Base-by-base conservation (phyloP, 2,113 vertebrate species). In the Scalopus aquaticus region DNA sequence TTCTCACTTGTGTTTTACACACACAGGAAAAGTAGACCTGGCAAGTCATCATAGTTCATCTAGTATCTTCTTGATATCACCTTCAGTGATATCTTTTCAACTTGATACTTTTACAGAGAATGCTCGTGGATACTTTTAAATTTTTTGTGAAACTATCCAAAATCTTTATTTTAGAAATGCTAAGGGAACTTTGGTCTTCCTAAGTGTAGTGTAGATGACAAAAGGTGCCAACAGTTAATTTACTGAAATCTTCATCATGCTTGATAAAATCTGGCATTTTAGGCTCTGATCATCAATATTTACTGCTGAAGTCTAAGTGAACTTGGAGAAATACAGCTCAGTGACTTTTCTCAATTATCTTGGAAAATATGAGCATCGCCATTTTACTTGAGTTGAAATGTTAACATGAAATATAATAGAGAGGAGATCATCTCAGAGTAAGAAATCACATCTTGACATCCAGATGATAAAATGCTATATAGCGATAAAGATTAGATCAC, bases 361-460 rank as follows among this genome's bases (percentile, higher is more conserved):
- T 64, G 42, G 70, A 67, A 46, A 84, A 74, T 26, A 46, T 2
- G n/a, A 58, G 20, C 10, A 64, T 76, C 9, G 3, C 62, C 70
- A 58, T 90, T 94, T 91, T 88, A 74, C 72, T 88, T 78, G 72
- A 96, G 78, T 88, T 95, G 76, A 64, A 95, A 77, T 26, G 56
- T 90, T 94, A 80, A 77, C 46, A 44, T 93, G 87, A 91, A 88
- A 78, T 73, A 77, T 49, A 80, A 88, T 32, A 87, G 24, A 82
- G 22, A 95, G n/a, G 69, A 56, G 79, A 56, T 96, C 70, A 73
- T 93, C 64, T 96, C 65, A 73, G 88, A 90, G 26, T 46, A 88
- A 94, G 70, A 94, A 92, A 90, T 90, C 80, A 64, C 39, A 83
- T 90, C 54, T 87, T 95, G 93, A 95, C 88, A 92, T 87, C 9